Base-by-base conservation (phyloP, 2,888 invertebrate species). In the Colostygia pectinataria region DNA sequence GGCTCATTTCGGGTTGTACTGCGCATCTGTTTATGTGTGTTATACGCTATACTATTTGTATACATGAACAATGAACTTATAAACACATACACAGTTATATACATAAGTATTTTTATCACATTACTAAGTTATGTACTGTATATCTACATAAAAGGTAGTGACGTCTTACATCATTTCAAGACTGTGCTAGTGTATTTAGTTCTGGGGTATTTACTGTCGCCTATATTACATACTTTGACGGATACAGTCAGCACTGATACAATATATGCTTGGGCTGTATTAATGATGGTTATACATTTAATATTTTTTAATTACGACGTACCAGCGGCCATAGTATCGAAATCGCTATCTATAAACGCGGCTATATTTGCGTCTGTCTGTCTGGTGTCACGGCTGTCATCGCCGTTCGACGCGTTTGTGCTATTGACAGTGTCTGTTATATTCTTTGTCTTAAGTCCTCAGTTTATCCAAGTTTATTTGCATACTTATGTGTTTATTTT, bases 161-260 rank as follows among this genome's bases (percentile, higher is more conserved):
- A 65, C 0, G 50, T 79, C 2, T 50, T 82, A 0, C 92, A 93
- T 61, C 95, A 97, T 73, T 77, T 95, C 0, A 93, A 95, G 77
- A 97, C 96, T 0, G 93, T 96, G 0, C 71, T 96, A 24, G 94
- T 97, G 5, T 98, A 98, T 68, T 75, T 97, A 1, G 93, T 95
- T 0, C 95, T 98, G 72, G 97, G 98, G 0, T 97, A 96, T 70
- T 91, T 97, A 42, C 91, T 98, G 50, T 97, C 98, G 0, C 99
- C 99, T 0, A 93, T 99, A 10, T 83, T 98, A 23, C 97, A 98
- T 77, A 99, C 98, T 0, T 90, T 99, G 38, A 99, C 99, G 0
- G 97, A 98, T 74, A 98, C 98, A 0, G 96, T 99, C 1, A 98
- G 98, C 71, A 99, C 99, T 0, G 99, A 99, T 74, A 98, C 99